Evolutionary conservation across 2,888 invertebrate genomes (phyloP).

Genomic region (Patella depressa): DNA sequence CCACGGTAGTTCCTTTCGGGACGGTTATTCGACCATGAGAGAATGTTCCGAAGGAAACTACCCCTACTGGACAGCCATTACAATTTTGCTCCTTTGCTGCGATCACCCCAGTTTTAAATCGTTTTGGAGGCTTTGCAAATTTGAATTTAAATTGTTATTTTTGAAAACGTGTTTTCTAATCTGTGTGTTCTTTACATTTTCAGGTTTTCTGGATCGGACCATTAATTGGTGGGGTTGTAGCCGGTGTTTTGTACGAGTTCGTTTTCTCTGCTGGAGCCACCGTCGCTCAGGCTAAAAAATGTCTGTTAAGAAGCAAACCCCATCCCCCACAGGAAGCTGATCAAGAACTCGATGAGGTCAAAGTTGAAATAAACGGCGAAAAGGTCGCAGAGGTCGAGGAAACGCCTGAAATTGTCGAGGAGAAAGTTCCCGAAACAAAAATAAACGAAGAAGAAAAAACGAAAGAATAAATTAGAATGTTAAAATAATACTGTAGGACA

Average conservation of each 20-base stretch:
- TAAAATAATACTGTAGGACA: background rate
- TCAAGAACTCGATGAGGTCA: conserved; percentile 29
- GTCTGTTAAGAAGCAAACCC: conserved; percentile 46
- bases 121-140: too few relatives aligned
- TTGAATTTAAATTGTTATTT: too few relatives aligned
- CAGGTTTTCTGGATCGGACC: conserved; percentile 62
- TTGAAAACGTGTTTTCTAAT: too few relatives aligned
- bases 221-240: conserved; percentile 48
- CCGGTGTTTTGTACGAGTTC: conserved; percentile 55
- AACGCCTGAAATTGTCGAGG: conserved; percentile 30
- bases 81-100: too few relatives aligned
- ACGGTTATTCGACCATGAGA: too few relatives aligned
- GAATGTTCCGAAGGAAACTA: too few relatives aligned
- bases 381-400: conserved; percentile 36
- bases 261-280: conserved; percentile 55
- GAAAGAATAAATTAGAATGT: conserved; percentile 28
- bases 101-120: too few relatives aligned
- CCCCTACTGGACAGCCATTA: too few relatives aligned
- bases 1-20: too few relatives aligned
- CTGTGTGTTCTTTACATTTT: conserved; percentile 11
- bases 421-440: conserved; percentile 44
- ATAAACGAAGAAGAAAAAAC: conserved; percentile 37
- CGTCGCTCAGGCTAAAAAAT: conserved; percentile 47
- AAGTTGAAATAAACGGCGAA: conserved; percentile 45
- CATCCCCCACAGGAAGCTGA: conserved; percentile 34